A percentile compares a stretch with the other conserved stretches of the same genome.
Conservation (phyloP, 1,140 invertebrate species). For the Drosophila gunungcola region DNA sequence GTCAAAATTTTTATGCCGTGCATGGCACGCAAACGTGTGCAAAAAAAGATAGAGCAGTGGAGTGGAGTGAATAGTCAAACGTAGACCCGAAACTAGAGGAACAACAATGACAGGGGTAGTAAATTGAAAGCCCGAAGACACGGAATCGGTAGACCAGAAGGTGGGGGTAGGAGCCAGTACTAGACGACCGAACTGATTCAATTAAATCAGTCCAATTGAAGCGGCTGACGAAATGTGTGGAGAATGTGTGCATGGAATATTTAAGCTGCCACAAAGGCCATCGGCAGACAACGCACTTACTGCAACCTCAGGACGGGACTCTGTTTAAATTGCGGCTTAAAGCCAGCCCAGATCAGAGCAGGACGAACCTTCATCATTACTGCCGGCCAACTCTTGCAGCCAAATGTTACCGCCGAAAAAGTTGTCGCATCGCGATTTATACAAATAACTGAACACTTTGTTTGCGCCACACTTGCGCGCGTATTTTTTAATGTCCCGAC, state of each 20-base stretch:
- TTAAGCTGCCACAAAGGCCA: conserved; percentile 58
- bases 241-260: conserved; percentile 66
- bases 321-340: conserved; percentile 74
- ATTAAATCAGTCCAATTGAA: conserved; percentile 83
- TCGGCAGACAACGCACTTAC: conserved; percentile 30
- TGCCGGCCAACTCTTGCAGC: conserved; percentile 28
- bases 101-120: conserved; percentile 52
- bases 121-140: conserved; percentile 76
- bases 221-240: conserved; percentile 71
- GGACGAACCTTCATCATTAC: conserved; percentile 66
- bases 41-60: conserved; percentile 41
- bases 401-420: conserved; percentile 67
- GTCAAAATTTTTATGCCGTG: conserved; percentile 80
- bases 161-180: neutral
- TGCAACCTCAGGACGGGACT: conserved; percentile 4
- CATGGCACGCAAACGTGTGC: conserved; percentile 80
- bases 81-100: conserved; percentile 39
- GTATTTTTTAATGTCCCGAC: conserved; percentile 75
- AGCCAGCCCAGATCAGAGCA: conserved; percentile 11
- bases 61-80: conserved; percentile 57
- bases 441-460: conserved; percentile 81
- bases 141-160: conserved; percentile 10
- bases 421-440: conserved; percentile 71
- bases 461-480: conserved; percentile 75
- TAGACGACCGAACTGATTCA: conserved; percentile 77